Evolutionary conservation across 1,140 invertebrate species (phyloP).

Genomic region (Drosophila triauraria): DNA sequence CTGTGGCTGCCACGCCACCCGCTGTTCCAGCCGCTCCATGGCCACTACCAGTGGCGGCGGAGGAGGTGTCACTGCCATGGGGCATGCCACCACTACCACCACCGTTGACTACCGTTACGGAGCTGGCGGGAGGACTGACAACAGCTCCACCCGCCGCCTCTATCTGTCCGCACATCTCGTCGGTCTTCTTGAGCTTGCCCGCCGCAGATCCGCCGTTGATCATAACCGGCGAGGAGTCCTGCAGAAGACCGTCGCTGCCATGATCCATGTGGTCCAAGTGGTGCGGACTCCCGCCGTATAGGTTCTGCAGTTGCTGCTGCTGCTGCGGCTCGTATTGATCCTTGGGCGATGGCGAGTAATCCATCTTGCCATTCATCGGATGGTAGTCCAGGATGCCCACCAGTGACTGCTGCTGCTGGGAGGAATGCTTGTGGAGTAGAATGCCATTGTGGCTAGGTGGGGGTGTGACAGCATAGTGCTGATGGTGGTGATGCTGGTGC

Average conservation of each 20-base stretch:
- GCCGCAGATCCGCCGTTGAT: constrained; percentile 40
- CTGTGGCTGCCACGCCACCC: constrained; percentile 37
- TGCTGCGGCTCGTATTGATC: constrained; percentile 75
- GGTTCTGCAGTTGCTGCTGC: constrained; percentile 61
- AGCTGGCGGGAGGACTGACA: constrained; percentile 12
- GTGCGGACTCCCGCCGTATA: constrained; percentile 75
- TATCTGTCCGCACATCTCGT: constrained; percentile 71
- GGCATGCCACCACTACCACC: constrained; percentile 25
- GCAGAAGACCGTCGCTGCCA: constrained; percentile 61
- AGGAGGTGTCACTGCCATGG: constrained; percentile 45
- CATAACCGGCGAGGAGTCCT: constrained; percentile 47
- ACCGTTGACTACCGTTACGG: constrained; percentile 33
- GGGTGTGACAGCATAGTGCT: constrained; percentile 70
- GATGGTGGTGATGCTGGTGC: constrained; percentile 68
- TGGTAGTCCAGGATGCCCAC: constrained; percentile 77
- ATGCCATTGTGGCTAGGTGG: constrained; percentile 72
- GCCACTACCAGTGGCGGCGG: constrained; percentile 5
- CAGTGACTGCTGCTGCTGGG: constrained; percentile 70
- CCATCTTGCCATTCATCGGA: constrained; percentile 72
- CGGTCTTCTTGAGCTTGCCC: constrained; percentile 72
- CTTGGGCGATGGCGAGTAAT: constrained; percentile 81
- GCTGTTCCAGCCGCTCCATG: constrained; percentile 24
- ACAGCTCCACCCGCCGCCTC: constrained; percentile 23
- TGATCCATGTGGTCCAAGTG: constrained; percentile 52
- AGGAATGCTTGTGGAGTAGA: constrained; percentile 65